Conservation (phyloP, 1,140 invertebrate genomes). For the Sesamia nonagrioides region DNA sequence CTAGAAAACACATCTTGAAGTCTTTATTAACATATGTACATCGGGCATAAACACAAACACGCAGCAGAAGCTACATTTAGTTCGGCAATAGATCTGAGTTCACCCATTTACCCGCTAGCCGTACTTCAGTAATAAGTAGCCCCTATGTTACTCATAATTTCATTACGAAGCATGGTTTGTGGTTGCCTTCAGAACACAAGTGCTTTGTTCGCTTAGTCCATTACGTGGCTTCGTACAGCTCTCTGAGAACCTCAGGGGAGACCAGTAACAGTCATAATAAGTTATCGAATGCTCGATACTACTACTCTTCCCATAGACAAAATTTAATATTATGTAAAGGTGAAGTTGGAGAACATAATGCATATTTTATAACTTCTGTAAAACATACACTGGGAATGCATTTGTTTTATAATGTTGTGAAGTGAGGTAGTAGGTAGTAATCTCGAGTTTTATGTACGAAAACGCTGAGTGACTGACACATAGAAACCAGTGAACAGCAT, state of each 20-base stretch:
- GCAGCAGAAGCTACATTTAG: background rate
- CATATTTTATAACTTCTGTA: conserved; percentile 22
- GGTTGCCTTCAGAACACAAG: conserved; percentile 24
- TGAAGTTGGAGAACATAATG: conserved; percentile 23
- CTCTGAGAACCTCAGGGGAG: conserved; percentile 57
- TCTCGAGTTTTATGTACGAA: background rate
- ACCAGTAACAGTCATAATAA: conserved; percentile 64
- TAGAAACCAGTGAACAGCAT: background rate
- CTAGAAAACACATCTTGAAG: no score
- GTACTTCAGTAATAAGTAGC: conserved; percentile 34
- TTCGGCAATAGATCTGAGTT: background rate
- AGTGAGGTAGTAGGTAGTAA: background rate
- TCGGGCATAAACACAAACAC: background rate
- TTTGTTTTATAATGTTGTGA: conserved; percentile 16
- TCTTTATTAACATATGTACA: no score
- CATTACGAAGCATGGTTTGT: conserved; percentile 44
- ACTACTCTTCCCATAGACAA: conserved; percentile 36
- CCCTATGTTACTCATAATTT: conserved; percentile 48
- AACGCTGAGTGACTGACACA: background rate
- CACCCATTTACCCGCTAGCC: conserved; percentile 20
- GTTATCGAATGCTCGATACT: conserved; percentile 61
- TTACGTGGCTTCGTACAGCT: conserved; percentile 57
- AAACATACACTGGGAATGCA: conserved; percentile 4
- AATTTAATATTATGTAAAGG: conserved; percentile 35
- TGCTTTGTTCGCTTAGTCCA: conserved; percentile 59